Evolutionary conservation across 2,113 vertebrate genomes (phyloP), one percentile per base, ranked within the genome.

Genomic region (Siniperca chuatsi): DNA sequence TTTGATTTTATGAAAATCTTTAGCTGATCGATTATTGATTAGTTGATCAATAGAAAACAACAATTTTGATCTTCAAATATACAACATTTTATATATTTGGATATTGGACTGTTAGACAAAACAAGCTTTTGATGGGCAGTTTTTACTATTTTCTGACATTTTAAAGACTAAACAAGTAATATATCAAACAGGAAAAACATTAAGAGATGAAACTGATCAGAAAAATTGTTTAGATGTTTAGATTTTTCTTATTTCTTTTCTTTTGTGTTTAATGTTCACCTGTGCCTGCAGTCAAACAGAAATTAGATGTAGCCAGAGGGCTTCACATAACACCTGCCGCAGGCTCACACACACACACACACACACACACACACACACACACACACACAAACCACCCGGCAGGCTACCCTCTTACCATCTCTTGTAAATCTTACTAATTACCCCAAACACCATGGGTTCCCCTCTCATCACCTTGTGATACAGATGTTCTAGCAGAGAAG

Each of bases 401-500:
- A 61, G 50, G 79, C 79, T 60, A 16, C 64, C 75, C 58, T 66
- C 57, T 71, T 13, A 37, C 68, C 50, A 8, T 55, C 54, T 78
- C 85, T 61, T 83, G 77, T 87, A 90, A 89, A 87, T 87, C 80
- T 67, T 64, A 73, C 84, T 89, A 89, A 92, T 89, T 84, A 90
- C 33, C 54, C 44, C 46, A 60, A 64, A 77, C 84, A 72, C 83
- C 33, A 18, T 3, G 48, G 57, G 64, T 21, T 85, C 11, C 62
- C 77, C 74, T 87, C 42, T 83, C 65, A 62, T 74, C 86, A 60
- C 78, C 80, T 71, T 16, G 68, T 44, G 70, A 25, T 88, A 73
- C 89, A 92, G 70, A 91, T 90, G 86, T 86, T 85, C 72, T 23
- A 4, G 40, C 75, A 61, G 78, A 67, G 62, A 42, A 8, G 9